phyloP scores from a whole-genome alignment of 1,140 invertebrate species.

The Rhopalosiphum padi region DNA sequence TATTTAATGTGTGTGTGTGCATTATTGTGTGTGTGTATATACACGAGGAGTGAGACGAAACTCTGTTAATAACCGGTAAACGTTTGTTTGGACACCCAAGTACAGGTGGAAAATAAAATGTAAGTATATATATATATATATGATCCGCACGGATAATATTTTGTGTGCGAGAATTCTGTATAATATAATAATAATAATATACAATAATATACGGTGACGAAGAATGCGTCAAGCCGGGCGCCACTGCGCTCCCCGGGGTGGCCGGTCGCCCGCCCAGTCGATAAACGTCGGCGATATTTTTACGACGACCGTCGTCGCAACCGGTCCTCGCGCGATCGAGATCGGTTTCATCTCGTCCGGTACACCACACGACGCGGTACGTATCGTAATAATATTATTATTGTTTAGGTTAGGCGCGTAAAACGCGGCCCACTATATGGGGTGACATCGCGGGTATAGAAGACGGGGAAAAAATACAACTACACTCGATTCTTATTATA shows the following conservation, averaged over 20 bases:
- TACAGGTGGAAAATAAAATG: neutral
- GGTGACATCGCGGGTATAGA: neutral
- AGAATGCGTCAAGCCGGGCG: constrained; percentile 38
- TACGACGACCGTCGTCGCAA: constrained; percentile 21
- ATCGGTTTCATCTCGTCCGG: neutral
- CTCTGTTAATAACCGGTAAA: constrained; percentile 40
- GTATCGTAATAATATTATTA: neutral
- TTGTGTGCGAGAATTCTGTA: neutral
- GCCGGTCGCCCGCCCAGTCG: neutral
- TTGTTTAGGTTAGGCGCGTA: neutral
- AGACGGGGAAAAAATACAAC: neutral
- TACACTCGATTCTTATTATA: neutral
- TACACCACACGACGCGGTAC: too few relatives aligned
- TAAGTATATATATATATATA: neutral
- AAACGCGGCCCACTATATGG: neutral
- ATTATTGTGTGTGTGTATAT: neutral
- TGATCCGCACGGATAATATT: neutral
- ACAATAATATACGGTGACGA: neutral
- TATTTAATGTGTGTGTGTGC: neutral
- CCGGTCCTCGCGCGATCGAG: constrained; percentile 25
- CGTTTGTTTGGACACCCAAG: constrained; percentile 47
- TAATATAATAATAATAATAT: neutral
- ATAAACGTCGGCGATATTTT: neutral
- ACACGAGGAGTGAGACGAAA: neutral
- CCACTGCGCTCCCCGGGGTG: constrained; percentile 47